These are phyloP conservation scores for Nymphalis c-album DNA, from an alignment of 2,888 invertebrate species.

Conservation along the genomic window DNA sequence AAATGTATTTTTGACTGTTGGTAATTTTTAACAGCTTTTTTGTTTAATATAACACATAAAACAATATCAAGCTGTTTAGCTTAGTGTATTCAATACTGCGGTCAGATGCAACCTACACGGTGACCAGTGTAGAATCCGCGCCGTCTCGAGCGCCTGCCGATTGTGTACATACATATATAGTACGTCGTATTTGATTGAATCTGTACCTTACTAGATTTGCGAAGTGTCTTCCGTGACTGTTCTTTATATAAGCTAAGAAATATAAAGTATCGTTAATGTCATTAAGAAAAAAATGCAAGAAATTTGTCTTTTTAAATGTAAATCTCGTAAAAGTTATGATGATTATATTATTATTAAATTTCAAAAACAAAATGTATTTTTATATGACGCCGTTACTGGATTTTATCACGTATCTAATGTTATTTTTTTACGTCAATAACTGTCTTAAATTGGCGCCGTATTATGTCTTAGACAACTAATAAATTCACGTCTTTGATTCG, in stretches of 20 bases:
- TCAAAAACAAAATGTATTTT: background rate
- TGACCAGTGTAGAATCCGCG: slow-evolving; percentile 50
- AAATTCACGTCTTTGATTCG: slow-evolving; percentile 6
- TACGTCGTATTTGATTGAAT: slow-evolving; percentile 2
- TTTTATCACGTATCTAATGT: background rate
- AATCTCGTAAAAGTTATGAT: background rate
- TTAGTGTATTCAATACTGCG: slow-evolving; percentile 37
- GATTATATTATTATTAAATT: background rate
- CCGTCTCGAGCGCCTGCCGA: slow-evolving; percentile 43
- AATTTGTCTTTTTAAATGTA: background rate
- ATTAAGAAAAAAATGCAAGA: background rate
- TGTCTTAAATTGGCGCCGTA: slow-evolving; percentile 25
- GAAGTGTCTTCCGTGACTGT: background rate
- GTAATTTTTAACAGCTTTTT: too few relatives aligned
- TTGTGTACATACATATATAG: slow-evolving; percentile 24
- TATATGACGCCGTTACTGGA: background rate
- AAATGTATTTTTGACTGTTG: too few relatives aligned
- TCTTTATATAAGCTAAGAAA: background rate
- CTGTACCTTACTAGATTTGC: background rate
- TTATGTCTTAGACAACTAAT: slow-evolving; percentile 16
- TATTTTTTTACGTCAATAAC: slow-evolving; percentile 5
- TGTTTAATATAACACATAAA: background rate
- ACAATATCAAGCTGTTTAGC: slow-evolving; percentile 21
- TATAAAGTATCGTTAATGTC: background rate
- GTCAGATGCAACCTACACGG: slow-evolving; percentile 40